Evolutionary conservation across 2,113 vertebrate species (phyloP).

Genomic region (Sarotherodon lohbergeri): DNA sequence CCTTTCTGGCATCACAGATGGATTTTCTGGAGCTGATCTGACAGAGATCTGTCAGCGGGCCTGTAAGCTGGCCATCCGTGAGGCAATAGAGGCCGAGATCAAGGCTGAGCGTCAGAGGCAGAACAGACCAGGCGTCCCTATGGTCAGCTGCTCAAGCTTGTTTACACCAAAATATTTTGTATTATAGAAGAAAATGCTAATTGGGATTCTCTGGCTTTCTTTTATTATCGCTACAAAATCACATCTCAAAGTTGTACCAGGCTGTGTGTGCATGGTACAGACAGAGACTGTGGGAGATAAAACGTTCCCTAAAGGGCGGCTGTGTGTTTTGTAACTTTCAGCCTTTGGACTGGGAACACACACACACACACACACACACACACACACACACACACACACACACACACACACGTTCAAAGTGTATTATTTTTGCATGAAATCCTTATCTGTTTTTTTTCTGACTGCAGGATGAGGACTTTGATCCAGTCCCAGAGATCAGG

Average conservation of each 20-base stretch:
- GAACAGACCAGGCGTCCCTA: conserved; percentile 85
- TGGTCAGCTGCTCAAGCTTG: conserved; percentile 74
- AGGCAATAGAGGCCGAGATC: conserved; percentile 93
- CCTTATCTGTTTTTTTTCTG: not conserved
- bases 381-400: conserved; percentile 23
- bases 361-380: not conserved
- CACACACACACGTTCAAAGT: not conserved
- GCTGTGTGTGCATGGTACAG: conserved; percentile 32
- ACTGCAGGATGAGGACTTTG: conserved; percentile 83
- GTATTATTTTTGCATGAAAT: not conserved
- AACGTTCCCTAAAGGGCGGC: conserved; percentile 46
- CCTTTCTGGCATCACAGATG: conserved; percentile 93
- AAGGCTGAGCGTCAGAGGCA: conserved; percentile 88
- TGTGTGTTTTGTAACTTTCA: conserved; percentile 31
- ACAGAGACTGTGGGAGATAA: conserved; percentile 31
- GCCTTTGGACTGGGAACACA: conserved; percentile 44
- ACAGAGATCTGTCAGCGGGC: conserved; percentile 95
- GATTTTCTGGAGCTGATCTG: conserved; percentile 92
- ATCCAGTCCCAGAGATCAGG: conserved; percentile 95
- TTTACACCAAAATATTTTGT: not conserved
- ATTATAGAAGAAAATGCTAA: not conserved
- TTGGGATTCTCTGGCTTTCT: not conserved
- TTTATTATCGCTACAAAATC: not conserved
- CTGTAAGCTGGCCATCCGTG: conserved; percentile 92
- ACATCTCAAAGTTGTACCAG: conserved; percentile 9